Conservation (phyloP, 1,140 invertebrate species). For the Pinna nobilis region DNA sequence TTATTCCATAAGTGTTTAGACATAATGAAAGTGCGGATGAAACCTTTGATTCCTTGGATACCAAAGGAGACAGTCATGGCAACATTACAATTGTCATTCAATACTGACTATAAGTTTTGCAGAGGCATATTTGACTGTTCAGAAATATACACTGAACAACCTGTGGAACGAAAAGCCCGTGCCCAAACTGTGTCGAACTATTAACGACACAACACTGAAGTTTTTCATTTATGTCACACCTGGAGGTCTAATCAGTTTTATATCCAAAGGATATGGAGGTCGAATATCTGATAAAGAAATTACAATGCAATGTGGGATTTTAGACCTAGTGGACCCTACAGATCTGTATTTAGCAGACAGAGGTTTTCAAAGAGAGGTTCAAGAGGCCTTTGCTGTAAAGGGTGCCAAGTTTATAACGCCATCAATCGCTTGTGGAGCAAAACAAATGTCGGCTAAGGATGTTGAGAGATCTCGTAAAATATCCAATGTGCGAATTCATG, state of each 20-base stretch:
- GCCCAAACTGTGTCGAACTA: slow-evolving; percentile 28
- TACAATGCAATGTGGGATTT: slow-evolving; percentile 6
- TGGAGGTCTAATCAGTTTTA: slow-evolving; percentile 34
- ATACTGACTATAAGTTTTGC: slow-evolving; percentile 61
- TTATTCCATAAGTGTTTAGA: too few species aligned
- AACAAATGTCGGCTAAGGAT: slow-evolving; percentile 10
- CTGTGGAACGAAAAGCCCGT: slow-evolving; percentile 37
- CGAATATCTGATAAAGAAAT: slow-evolving; percentile 18
- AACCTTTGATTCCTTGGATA: too few species aligned
- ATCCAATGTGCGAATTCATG: not conserved
- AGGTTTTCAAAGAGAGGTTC: slow-evolving; percentile 23
- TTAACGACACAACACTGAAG: slow-evolving; percentile 32
- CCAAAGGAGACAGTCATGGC: slow-evolving; percentile 12
- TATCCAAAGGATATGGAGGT: slow-evolving; percentile 22
- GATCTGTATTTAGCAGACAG: slow-evolving; percentile 34
- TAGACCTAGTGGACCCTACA: slow-evolving; percentile 15
- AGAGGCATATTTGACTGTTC: slow-evolving; percentile 73
- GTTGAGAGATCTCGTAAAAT: slow-evolving; percentile 8
- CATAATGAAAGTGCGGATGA: too few species aligned
- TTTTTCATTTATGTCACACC: slow-evolving; percentile 35
- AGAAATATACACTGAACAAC: slow-evolving; percentile 71
- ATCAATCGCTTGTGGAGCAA: too few species aligned
- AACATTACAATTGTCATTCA: slow-evolving; percentile 66
- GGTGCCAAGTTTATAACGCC: too few species aligned
- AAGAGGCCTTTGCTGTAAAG: not conserved